Base-by-base conservation (phyloP, 1,140 invertebrate species). In the Liolophura sinensis region DNA sequence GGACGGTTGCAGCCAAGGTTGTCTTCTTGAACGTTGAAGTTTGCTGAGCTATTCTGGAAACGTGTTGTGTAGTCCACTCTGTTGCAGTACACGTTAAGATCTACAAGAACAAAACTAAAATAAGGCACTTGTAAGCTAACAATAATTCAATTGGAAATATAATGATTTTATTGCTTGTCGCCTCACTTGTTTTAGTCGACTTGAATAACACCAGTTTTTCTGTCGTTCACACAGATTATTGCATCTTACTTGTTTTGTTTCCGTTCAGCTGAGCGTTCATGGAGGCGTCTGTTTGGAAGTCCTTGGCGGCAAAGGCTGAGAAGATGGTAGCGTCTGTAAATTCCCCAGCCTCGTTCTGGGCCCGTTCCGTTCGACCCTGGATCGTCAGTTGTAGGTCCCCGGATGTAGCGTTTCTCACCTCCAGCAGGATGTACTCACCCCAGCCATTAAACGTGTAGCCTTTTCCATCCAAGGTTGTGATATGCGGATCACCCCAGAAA, bases 401-500 rank as follows among this genome's bases (percentile, higher is more conserved):
- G 31, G 31, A 40, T 9, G 31, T 40, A 40, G 22, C 51, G 18
- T 60, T 51, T 16, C 27, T 50, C 6, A 61, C 60, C 20, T 69
- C 47, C 25, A 93, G 89, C 66, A 98, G 82, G 1, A 95, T 92
- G 74, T 93, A 98, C 84, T 98, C 95, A 71, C 96, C 96, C 86
- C 94, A 92, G 1, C 95, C 95, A 76, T 97, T 97, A 82, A 98
- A 98, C 0, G 94, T 96, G 76, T 97, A 98, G 49, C 91, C 88
- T 6, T 91, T 80, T 65, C 91, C 89, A 80, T 98, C 95, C 75
- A 96, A 97, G 0, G 95, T 97, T 16, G 95, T 89, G 55, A 98
- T 87, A 80, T 97, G 96, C 0, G 95, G 95, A 85, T 97, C 95
- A 1, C 96, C 96, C 78, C n/a, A n/a, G 18, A 24, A 54, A n/a